phyloP scores from a whole-genome alignment of 92 coral and sea anemone genomes.

The Epizoanthus illoricatus region DNA sequence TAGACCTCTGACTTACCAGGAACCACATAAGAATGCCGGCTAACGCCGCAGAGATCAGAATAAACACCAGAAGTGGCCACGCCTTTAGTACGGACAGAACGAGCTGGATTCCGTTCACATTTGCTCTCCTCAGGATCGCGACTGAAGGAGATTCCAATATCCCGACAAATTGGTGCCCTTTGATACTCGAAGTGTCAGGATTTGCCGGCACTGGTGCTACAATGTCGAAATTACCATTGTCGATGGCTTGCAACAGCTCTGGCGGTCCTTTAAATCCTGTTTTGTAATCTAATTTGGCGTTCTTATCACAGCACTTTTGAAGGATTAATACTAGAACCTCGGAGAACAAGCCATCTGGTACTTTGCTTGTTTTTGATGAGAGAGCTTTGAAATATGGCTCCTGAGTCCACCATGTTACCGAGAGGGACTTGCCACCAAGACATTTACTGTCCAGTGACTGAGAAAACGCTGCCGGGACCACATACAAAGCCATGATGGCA shows the following conservation, averaged over 20 bases:
- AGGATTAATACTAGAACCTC: constrained; percentile 45
- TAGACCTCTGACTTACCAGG: constrained; percentile 59
- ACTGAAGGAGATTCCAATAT: constrained; percentile 81
- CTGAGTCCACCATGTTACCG: constrained; percentile 65
- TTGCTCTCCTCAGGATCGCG: constrained; percentile 79
- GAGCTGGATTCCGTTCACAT: constrained; percentile 80
- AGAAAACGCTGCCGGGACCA: neutral
- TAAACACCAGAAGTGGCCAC: constrained; percentile 94
- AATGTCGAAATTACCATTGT: constrained; percentile 56
- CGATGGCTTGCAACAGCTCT: constrained; percentile 49
- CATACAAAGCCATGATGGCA: constrained; percentile 19
- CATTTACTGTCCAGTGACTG: constrained; percentile 48
- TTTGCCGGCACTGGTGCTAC: constrained; percentile 60
- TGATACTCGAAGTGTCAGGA: constrained; percentile 43
- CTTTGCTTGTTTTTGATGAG: neutral
- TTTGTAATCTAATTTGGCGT: constrained; percentile 45
- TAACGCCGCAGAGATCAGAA: constrained; percentile 79
- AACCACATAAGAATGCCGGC: constrained; percentile 96
- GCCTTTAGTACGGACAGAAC: constrained; percentile 83
- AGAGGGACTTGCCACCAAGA: constrained; percentile 33
- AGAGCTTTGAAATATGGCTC: constrained; percentile 64
- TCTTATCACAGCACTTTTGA: constrained; percentile 53
- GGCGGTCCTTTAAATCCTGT: constrained; percentile 54
- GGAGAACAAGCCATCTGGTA: constrained; percentile 62
- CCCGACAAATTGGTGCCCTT: constrained; percentile 60